Conservation (phyloP, 2,797 vertebrate genomes). For the Pseudocheirus occidentalis region DNA sequence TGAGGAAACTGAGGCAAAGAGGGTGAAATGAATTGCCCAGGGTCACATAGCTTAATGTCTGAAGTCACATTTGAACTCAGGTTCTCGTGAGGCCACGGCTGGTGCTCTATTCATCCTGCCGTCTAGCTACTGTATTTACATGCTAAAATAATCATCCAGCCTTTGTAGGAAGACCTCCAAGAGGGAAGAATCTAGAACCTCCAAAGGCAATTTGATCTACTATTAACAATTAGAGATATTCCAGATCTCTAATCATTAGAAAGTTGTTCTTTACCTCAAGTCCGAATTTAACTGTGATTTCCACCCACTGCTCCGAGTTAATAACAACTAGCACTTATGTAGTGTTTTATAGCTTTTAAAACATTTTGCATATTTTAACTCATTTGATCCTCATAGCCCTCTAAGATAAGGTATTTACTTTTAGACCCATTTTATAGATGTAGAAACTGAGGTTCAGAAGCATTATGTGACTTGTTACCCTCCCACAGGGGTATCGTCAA, state of each 20-base stretch:
- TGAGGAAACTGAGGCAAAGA: background rate
- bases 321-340: background rate
- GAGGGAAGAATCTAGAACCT: background rate
- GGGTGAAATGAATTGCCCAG: background rate
- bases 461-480: background rate
- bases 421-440: background rate
- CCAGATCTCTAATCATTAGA: background rate
- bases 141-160: background rate
- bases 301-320: background rate
- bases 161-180: background rate
- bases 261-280: background rate
- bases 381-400: background rate
- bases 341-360: background rate
- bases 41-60: background rate
- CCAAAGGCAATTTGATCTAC: constrained; percentile 36
- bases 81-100: background rate
- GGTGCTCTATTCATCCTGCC: background rate
- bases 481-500: background rate
- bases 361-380: background rate
- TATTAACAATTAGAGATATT: background rate
- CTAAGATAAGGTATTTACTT: background rate
- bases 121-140: background rate
- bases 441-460: background rate
- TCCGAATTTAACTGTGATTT: background rate
- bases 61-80: background rate